Base-by-base conservation (phyloP, 1,140 invertebrate species). In the Plodia interpunctella region DNA sequence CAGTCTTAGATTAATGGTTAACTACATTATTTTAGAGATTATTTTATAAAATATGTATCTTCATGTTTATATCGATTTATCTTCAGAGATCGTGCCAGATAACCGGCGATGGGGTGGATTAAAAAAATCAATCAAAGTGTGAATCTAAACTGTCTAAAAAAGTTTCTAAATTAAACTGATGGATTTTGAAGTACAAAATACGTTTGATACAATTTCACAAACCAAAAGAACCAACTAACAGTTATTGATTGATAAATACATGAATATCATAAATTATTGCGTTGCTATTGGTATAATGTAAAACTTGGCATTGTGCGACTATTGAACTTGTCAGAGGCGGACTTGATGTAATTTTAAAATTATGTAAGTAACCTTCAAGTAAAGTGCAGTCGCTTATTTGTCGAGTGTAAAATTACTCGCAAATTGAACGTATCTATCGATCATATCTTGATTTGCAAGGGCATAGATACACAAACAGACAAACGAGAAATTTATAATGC, bases 361-460 rank as follows among this genome's bases (percentile, higher is more conserved):
- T 53, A 53, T 25, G 51, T 53, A 53, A 53, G 19, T 53, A 53
- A 53, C 51, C 51, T 53, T 53, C 51, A 25, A n/a, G 32, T 35
- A 35, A 35, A 35, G 38, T 15, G 38, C 38, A 44, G 5, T 44
- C 38, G 38, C 38, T 44, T 44, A 44, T 44, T 44, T 44, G 38
- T 44, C 38, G 38, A 44, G n/a, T 44, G 38, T n/a, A 44, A 17
- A 44, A 44, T 44, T 44, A 44, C 38, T 44, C 38, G n/a, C 15
- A 44, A 44, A 44, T 44, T 15, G 38, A 44, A 15, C 38, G 38
- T 44, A 44, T 44, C 38, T 44, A 44, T 15, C 38, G 38, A 44
- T 44, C 38, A 44, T 44, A 44, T 15, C 30, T 44, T 44, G 15
- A 44, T 44, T 15, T 44, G 15, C 38, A 44, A 44, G 38, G 38